Evolutionary conservation across 2,797 vertebrate genomes (phyloP), one percentile per base, ranked within the genome.

Genomic region (Lophotriccus pileatus): DNA sequence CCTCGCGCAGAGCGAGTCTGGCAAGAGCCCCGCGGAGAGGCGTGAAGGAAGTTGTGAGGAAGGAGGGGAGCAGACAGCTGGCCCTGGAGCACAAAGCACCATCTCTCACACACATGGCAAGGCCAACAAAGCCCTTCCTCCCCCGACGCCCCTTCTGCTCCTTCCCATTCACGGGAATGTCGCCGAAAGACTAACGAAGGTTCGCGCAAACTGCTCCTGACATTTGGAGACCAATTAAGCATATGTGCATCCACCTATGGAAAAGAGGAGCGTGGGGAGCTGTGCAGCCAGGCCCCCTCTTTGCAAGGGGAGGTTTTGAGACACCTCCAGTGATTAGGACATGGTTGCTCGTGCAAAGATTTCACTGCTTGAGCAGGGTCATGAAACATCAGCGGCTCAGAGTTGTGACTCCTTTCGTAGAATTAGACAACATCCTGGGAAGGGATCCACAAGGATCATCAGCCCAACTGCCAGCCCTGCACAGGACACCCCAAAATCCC

Each of bases 211-310:
- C 52, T n/a, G n/a, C 78, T 93, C 6, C 90, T 90, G 93, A 73
- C 67, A 78, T 77, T 34, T 94, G 85, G 94, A 94, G 83, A 69
- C 55, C 85, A 94, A 59, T 90, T 89, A 95, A 84, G 60, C 56
- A 28, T 36, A 55, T 59, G 89, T 24, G 75, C 62, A 59, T 50
- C 41, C 91, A 70, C 52, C 85, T 81, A 20, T 80, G 80, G 59
- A 68, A 25, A 44, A 11, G 0, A 7, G 0, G 46, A 69, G 86
- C 1, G 0, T 1, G 10, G 36, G 3, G 27, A 47, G 83, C 59
- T 9, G 8, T 1, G 49, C 25, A 49, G 70, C 9, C 6, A 49
- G 44, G 64, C 41, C 36, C 43, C 67, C 53, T 22, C 67, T 64
- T 53, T 2, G 46, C 36, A 37, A 63, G 83, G 46, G 53, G 43